Evolutionary conservation across 2,113 vertebrate genomes (phyloP).

Genomic region (Lamprologus speciosus): DNA sequence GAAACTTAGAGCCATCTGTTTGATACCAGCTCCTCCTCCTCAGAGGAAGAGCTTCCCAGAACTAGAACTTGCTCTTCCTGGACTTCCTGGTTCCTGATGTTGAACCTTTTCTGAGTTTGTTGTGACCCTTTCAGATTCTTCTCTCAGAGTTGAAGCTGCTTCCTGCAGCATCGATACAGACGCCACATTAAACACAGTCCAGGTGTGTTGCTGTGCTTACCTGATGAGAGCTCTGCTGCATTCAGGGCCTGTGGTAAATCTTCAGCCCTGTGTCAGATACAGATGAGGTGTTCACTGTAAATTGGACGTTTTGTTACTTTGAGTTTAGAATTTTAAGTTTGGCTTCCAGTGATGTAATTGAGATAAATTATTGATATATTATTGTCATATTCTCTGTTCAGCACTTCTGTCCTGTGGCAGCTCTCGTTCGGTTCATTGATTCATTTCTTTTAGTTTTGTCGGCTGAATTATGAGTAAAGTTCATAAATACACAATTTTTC

Average conservation of each 20-base stretch:
- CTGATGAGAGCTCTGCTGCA: background rate
- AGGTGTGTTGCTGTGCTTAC: background rate
- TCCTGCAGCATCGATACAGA: background rate
- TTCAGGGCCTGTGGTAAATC: background rate
- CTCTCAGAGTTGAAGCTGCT: background rate
- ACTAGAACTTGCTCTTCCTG: rapidly evolving
- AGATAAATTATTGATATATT: background rate
- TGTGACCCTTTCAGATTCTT: background rate
- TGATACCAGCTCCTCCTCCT: background rate
- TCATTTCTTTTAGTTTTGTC: background rate
- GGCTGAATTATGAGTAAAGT: background rate
- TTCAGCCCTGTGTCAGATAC: background rate
- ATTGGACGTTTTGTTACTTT: background rate
- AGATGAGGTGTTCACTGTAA: background rate
- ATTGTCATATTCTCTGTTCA: background rate
- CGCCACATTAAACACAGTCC: background rate
- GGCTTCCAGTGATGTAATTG: background rate
- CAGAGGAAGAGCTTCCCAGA: background rate
- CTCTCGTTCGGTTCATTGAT: rapidly evolving
- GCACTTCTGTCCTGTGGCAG: background rate
- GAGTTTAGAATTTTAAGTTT: background rate
- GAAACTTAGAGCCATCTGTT: background rate
- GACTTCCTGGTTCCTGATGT: background rate
- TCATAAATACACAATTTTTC: background rate
- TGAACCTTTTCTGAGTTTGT: background rate